These are phyloP conservation scores for Tricholauxania praeusta DNA, from an alignment of 2,888 invertebrate species.

Conservation along the genomic window DNA sequence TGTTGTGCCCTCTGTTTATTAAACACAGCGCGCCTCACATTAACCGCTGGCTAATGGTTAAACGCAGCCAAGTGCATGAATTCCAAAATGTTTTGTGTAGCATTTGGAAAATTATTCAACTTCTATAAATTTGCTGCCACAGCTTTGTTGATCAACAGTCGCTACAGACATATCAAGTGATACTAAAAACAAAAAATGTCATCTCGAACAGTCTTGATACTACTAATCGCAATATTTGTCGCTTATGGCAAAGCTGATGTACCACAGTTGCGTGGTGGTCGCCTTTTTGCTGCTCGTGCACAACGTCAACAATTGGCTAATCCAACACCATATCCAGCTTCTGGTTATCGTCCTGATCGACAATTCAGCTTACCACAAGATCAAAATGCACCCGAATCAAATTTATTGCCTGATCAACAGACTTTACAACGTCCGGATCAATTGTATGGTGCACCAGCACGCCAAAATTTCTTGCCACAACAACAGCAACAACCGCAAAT, in stretches of 20 bases:
- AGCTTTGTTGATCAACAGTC: not conserved
- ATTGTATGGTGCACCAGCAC: not conserved
- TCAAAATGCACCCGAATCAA: not conserved
- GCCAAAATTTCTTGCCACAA: slow-evolving; percentile 29
- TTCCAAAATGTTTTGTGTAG: no score
- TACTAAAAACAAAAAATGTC: slow-evolving; percentile 1
- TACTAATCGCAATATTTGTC: slow-evolving; percentile 37
- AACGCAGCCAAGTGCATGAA: no score
- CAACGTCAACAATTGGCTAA: slow-evolving; percentile 48
- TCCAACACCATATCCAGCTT: slow-evolving; percentile 51
- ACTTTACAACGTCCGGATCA: no score
- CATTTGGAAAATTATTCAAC: not conserved
- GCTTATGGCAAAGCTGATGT: slow-evolving; percentile 44
- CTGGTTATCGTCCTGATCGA: slow-evolving; percentile 57
- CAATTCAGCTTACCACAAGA: slow-evolving; percentile 48
- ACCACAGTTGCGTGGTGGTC: slow-evolving; percentile 43
- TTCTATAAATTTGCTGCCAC: slow-evolving; percentile 1
- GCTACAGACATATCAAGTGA: no score
- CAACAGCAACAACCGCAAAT: slow-evolving; percentile 33
- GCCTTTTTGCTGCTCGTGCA: slow-evolving; percentile 41
- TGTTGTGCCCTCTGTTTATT: slow-evolving; percentile 22
- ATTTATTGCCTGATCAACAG: no score
- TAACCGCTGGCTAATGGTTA: no score
- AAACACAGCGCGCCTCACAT: slow-evolving; percentile 13
- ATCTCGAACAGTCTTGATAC: slow-evolving; percentile 19